Percentiles rank a stretch among this genome's conserved stretches.
These are phyloP conservation scores for Manduca sexta DNA, from an alignment of 1,140 invertebrate genomes.

Conservation along the genomic window DNA sequence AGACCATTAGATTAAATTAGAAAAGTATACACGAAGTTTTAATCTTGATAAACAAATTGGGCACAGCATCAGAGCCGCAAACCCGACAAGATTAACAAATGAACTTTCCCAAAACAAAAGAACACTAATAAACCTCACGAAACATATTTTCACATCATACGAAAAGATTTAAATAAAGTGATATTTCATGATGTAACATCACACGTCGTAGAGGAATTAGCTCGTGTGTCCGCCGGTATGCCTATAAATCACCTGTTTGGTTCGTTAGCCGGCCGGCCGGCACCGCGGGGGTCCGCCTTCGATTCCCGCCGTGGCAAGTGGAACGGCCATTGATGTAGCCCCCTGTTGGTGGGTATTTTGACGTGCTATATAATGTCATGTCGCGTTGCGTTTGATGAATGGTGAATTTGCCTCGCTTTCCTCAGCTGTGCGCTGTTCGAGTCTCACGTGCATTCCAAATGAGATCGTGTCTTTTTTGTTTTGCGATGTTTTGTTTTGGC, in stretches of 20 bases:
- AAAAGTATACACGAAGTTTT: no score
- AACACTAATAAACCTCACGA: no score
- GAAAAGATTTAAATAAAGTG: not conserved
- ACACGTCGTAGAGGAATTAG: conserved; percentile 64
- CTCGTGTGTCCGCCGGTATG: conserved; percentile 39
- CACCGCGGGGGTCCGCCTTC: conserved; percentile 56
- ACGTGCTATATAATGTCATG: conserved; percentile 48
- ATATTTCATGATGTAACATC: conserved; percentile 35
- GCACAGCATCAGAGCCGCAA: no score
- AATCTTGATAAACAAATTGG: no score
- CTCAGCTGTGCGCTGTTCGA: no score
- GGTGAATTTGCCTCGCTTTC: conserved; percentile 10
- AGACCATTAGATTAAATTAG: no score
- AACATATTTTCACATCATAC: no score
- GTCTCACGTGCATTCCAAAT: no score
- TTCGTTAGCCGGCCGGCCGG: conserved; percentile 62
- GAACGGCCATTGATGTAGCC: conserved; percentile 49
- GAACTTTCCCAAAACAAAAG: no score
- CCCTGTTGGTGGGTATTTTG: conserved; percentile 65
- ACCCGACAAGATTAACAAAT: no score
- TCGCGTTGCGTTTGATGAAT: conserved; percentile 44
- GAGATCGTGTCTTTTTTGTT: no score
- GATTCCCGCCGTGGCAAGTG: conserved; percentile 55
- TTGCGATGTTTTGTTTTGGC: no score
- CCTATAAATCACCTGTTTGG: conserved; percentile 63